Evolutionary conservation across 1,140 invertebrate genomes (phyloP).

Genomic region (Lerema accius): DNA sequence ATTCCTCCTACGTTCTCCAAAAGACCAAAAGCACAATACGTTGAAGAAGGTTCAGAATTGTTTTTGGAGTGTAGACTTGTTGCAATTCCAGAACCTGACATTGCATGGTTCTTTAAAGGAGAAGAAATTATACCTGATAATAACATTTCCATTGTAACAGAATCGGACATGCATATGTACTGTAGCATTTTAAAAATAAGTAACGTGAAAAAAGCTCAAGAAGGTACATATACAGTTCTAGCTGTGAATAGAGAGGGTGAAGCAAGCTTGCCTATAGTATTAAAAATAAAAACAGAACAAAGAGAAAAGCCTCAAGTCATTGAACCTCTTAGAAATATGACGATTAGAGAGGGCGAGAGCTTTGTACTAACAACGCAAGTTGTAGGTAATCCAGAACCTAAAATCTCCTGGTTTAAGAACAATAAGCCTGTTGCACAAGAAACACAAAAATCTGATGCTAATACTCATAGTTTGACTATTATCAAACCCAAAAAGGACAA

Average conservation of each 20-base stretch:
- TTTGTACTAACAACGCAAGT: constrained; percentile 90
- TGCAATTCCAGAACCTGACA: constrained; percentile 94
- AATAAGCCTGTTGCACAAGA: constrained; percentile 86
- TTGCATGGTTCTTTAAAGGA: constrained; percentile 91
- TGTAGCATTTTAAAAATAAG: constrained; percentile 91
- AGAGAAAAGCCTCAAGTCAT: constrained; percentile 91
- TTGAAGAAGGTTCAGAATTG: constrained; percentile 91
- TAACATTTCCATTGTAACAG: constrained; percentile 87
- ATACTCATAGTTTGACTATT: constrained; percentile 87
- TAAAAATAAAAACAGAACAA: constrained; percentile 91
- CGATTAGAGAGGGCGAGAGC: constrained; percentile 90
- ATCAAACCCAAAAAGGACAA: constrained; percentile 85
- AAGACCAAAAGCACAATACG: constrained; percentile 92
- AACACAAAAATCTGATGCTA: constrained; percentile 85
- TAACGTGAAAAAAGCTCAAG: constrained; percentile 90
- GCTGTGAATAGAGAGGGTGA: constrained; percentile 96
- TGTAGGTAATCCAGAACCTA: constrained; percentile 91
- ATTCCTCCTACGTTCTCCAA: constrained; percentile 96
- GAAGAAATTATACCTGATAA: constrained; percentile 87
- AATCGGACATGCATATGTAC: constrained; percentile 96
- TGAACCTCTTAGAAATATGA: constrained; percentile 89
- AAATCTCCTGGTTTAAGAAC: constrained; percentile 91
- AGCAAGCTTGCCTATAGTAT: constrained; percentile 89
- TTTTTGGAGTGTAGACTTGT: constrained; percentile 93
- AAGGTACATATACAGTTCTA: constrained; percentile 94